These are phyloP conservation scores for Nezara viridula DNA, from an alignment of 2,888 invertebrate species.

Conservation along the genomic window DNA sequence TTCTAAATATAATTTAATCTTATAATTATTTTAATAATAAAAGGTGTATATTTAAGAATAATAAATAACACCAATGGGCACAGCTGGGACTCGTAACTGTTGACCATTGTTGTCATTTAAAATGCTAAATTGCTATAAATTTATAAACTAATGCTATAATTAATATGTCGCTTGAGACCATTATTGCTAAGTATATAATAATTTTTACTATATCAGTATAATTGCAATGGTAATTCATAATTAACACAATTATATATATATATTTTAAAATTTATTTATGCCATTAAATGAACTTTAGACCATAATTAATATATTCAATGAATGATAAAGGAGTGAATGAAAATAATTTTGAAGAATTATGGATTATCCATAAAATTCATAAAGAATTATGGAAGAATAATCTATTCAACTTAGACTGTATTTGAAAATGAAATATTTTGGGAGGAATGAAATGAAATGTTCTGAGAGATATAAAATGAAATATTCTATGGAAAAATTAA, in stretches of 20 bases:
- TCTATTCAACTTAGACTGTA: not conserved
- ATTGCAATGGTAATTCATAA: conserved; percentile 23
- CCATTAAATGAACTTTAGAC: not conserved
- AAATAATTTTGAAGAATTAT: not conserved
- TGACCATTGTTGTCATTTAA: conserved; percentile 63
- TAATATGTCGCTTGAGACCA: not conserved
- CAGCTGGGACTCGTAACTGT: conserved; percentile 63
- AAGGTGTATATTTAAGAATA: not conserved
- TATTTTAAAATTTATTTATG: not conserved
- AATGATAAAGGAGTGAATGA: not conserved
- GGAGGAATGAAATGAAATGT: no score
- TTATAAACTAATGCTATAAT: conserved; percentile 2
- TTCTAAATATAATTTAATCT: conserved; percentile 34
- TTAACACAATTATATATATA: not conserved
- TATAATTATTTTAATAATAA: conserved; percentile 35
- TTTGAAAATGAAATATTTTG: not conserved
- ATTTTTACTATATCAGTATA: not conserved
- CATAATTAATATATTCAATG: conserved; percentile 23
- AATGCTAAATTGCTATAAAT: conserved; percentile 18
- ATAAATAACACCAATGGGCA: conserved; percentile 61
- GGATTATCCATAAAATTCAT: no score
- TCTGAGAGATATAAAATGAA: no score
- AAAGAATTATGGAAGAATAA: no score
- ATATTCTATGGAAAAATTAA: no score
- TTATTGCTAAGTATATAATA: conserved; percentile 2